phyloP scores from a whole-genome alignment of 2,888 invertebrate species.

The Cephus sareptanus region DNA sequence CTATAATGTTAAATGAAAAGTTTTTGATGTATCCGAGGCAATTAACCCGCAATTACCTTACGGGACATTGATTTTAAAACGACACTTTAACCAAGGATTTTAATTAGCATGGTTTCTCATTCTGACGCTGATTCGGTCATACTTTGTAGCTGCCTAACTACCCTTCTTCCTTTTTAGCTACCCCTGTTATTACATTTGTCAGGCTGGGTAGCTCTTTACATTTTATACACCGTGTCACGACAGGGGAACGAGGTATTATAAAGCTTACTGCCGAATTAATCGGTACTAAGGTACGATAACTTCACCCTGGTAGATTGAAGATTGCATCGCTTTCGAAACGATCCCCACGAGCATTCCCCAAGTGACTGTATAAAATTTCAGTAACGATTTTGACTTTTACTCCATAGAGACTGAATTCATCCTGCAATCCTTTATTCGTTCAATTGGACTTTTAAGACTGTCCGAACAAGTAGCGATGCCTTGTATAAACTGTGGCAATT shows the following conservation, averaged over 20 bases:
- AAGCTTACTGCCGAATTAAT: neutral
- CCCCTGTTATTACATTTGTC: neutral
- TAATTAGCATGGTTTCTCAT: neutral
- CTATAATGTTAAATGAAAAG: neutral
- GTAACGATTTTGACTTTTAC: neutral
- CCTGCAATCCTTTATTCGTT: neutral
- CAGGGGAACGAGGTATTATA: neutral
- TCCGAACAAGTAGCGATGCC: neutral
- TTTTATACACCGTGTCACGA: neutral
- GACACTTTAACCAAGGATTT: neutral
- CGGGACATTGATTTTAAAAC: neutral
- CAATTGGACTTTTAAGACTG: neutral
- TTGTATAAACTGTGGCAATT: neutral
- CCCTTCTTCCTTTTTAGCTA: neutral
- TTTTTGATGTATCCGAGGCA: neutral
- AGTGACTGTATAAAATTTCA: neutral
- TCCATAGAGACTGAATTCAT: neutral
- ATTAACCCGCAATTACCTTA: neutral
- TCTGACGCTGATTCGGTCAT: neutral
- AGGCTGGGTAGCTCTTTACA: neutral
- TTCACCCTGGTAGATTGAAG: neutral
- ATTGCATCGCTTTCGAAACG: neutral
- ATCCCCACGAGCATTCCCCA: neutral
- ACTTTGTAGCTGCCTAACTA: neutral
- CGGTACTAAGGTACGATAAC: neutral